Evolutionary conservation across 2,797 vertebrate genomes (phyloP), one percentile per base, ranked within the genome.

Genomic region (Champsocephalus gunnari): DNA sequence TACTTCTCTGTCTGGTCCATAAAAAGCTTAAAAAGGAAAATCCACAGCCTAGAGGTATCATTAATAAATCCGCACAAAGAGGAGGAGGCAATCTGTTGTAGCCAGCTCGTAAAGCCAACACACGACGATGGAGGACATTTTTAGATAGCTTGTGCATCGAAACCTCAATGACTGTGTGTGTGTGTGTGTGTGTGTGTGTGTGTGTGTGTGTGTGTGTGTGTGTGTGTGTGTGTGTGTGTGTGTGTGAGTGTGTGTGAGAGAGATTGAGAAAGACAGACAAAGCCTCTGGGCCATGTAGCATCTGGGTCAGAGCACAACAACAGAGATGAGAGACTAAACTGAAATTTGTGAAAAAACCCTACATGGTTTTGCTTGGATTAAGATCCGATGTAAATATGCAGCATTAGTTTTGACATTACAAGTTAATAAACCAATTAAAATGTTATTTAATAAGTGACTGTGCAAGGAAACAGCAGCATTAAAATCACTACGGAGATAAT

Each of bases 21-120:
- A 73, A 49, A 71, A 78, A 77, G 45, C 66, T 62, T 1, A 59
- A 80, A 66, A 62, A 44, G 0, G 19, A 38, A 12, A 34, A 56
- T 62, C 44, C 16, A 48, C 17, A 50, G 74, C 57, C 54, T 61
- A 16, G 68, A 61, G 64, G 66, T 11, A n/a, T 54, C 83, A 63
- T 78, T 79, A 74, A 69, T 86, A 84, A 80, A 68, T 80, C 73
- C 80, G 58, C 2, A 68, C 73, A 54, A 50, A n/a, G 72, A 71
- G 50, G 64, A 60, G 54, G 67, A 32, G 60, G 44, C 10, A 11
- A 79, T 48, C 43, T 49, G 58, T 7, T 64, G 69, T 55, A 57
- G 67, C 49, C 66, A 32, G 65, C 71, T 75, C 68, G 61, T 21
- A 43, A 60, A 80, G 67, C 19, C 0, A n/a, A 64, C 65, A 53